Evolutionary conservation across 2,888 invertebrate genomes (phyloP).

Genomic region (Anticlea derivata): DNA sequence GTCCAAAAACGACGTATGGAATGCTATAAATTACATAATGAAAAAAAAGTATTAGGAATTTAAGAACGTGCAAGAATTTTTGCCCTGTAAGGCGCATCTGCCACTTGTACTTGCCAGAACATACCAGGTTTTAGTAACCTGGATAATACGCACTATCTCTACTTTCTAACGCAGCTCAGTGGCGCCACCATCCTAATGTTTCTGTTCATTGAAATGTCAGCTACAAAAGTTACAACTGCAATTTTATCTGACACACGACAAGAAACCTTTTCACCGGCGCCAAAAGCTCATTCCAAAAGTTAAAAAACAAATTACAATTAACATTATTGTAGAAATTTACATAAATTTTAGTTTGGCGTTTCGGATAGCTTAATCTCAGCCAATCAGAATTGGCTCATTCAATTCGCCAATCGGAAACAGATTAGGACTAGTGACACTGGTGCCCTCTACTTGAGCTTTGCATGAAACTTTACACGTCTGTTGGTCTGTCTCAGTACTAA

Average conservation of each 20-base stretch:
- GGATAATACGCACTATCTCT: too few relatives aligned
- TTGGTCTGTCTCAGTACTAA: constrained; percentile 7
- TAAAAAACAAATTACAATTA: not conserved
- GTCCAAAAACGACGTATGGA: too few relatives aligned
- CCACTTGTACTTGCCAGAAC: too few relatives aligned
- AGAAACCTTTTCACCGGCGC: constrained; percentile 19
- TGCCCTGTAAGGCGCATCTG: too few relatives aligned
- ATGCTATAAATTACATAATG: too few relatives aligned
- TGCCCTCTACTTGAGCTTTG: constrained; percentile 19
- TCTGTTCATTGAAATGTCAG: constrained; percentile 25
- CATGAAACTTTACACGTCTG: constrained; percentile 4
- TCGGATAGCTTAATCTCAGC: too few relatives aligned
- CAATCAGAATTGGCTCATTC: not conserved
- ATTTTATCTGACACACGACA: constrained; percentile 25
- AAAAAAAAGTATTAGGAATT: too few relatives aligned
- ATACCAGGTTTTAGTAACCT: too few relatives aligned
- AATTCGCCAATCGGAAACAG: constrained; percentile 4
- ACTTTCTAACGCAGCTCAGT: constrained; percentile 5
- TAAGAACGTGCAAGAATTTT: too few relatives aligned
- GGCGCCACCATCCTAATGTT: constrained; percentile 16
- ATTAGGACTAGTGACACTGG: constrained; percentile 6
- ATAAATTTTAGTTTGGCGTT: too few relatives aligned
- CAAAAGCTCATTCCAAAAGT: not conserved
- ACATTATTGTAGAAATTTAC: not conserved
- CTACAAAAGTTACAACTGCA: not conserved